These are phyloP conservation scores for Anastatus disparis DNA, from an alignment of 1,140 invertebrate genomes.

Conservation along the genomic window DNA sequence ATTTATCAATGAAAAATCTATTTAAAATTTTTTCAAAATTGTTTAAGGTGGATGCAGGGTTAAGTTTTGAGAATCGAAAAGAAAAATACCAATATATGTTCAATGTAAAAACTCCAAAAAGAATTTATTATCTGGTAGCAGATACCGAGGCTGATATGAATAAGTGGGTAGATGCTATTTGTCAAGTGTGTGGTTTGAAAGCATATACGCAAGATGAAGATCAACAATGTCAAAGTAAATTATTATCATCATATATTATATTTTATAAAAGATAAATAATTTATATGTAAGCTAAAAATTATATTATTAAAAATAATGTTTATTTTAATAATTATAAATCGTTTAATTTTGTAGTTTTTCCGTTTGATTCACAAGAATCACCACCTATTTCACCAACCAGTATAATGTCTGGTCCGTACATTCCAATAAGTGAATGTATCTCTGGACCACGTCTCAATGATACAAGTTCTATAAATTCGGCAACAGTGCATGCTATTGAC, in stretches of 20 bases:
- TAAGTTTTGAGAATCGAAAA: conserved; percentile 82
- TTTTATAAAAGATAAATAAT: too few relatives aligned
- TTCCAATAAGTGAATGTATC: conserved; percentile 89
- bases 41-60: conserved; percentile 82
- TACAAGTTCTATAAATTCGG: conserved; percentile 57
- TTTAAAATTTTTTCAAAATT: too few relatives aligned
- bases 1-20: not conserved
- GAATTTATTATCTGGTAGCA: conserved; percentile 91
- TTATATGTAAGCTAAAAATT: too few relatives aligned
- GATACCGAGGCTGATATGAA: conserved; percentile 92
- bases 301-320: too few relatives aligned
- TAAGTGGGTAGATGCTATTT: conserved; percentile 94
- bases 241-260: too few relatives aligned
- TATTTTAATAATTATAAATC: not conserved
- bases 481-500: conserved; percentile 55
- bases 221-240: conserved; percentile 62
- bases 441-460: conserved; percentile 77
- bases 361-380: conserved; percentile 67
- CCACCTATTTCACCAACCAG: conserved; percentile 71
- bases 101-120: conserved; percentile 86
- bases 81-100: conserved; percentile 89
- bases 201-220: conserved; percentile 80
- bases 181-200: conserved; percentile 89
- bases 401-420: conserved; percentile 78
- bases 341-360: conserved; percentile 56